phyloP scores from a whole-genome alignment of 2,113 vertebrate genomes.

The Ceratotherium simum region DNA sequence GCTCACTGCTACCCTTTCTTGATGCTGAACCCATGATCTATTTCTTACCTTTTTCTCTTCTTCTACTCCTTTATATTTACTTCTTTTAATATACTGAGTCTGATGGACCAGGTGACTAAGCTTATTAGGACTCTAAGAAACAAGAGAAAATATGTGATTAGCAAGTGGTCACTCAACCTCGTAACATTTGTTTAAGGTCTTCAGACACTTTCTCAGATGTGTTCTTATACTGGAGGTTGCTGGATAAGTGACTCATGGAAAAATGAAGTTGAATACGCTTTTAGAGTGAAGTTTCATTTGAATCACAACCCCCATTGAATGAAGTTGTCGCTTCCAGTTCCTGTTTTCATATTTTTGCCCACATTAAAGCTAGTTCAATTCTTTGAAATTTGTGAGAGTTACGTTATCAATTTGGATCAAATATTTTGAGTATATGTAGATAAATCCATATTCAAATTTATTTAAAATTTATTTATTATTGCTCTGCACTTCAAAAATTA shows the following conservation, averaged over 20 bases:
- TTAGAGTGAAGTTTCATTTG: background rate
- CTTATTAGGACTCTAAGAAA: background rate
- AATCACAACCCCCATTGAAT: background rate
- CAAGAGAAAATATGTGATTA: background rate
- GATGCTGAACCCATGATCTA: background rate
- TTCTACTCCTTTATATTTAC: background rate
- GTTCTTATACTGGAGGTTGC: background rate
- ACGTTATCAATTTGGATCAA: background rate
- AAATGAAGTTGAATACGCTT: background rate
- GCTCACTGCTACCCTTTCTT: background rate
- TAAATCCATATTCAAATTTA: background rate
- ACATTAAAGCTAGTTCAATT: background rate
- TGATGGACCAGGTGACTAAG: background rate
- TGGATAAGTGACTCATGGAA: background rate
- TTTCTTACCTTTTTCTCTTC: background rate
- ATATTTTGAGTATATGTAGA: background rate
- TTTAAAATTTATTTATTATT: conserved; percentile 18
- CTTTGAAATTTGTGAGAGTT: background rate
- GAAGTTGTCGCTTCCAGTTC: background rate
- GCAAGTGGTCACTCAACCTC: background rate
- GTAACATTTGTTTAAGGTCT: background rate
- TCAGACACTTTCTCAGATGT: background rate
- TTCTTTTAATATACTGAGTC: background rate
- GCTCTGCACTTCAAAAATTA: background rate
- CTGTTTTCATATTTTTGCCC: background rate